Evolutionary conservation across 2,113 vertebrate species (phyloP).

Genomic region (Oryzias melastigma): DNA sequence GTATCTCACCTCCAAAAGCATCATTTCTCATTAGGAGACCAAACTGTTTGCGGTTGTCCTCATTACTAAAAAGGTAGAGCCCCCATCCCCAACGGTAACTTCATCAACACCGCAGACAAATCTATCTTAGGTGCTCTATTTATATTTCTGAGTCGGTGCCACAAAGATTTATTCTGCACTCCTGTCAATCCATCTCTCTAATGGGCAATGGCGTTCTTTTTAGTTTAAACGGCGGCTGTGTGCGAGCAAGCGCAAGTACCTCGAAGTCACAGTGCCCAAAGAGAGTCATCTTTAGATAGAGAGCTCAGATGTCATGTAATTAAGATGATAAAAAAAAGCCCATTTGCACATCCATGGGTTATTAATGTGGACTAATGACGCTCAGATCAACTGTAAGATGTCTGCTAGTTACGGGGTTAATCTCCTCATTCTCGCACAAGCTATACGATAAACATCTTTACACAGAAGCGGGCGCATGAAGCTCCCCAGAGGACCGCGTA

Average conservation of each 20-base stretch:
- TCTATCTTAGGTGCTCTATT: constrained; percentile 79
- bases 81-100: constrained; percentile 72
- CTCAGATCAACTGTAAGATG: constrained; percentile 74
- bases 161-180: constrained; percentile 77
- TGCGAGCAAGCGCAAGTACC: constrained; percentile 51
- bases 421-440: constrained; percentile 68
- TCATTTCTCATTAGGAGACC: constrained; percentile 74
- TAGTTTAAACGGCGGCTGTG: constrained; percentile 51
- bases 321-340: constrained; percentile 75
- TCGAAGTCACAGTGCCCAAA: constrained; percentile 57
- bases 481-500: constrained; percentile 49
- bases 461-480: constrained; percentile 53
- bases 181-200: constrained; percentile 80
- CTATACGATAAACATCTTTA: constrained; percentile 70
- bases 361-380: constrained; percentile 80
- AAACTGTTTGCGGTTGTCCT: constrained; percentile 75
- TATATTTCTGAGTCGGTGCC: constrained; percentile 78
- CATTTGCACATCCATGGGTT: constrained; percentile 75
- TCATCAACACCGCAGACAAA: constrained; percentile 77
- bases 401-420: constrained; percentile 76
- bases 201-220: constrained; percentile 76
- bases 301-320: constrained; percentile 77
- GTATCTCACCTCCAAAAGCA: constrained; percentile 60
- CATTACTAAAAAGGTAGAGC: constrained; percentile 78
- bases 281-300: constrained; percentile 64